phyloP scores from a whole-genome alignment of 1,140 invertebrate genomes.

The Drosophila sulfurigaster region DNA sequence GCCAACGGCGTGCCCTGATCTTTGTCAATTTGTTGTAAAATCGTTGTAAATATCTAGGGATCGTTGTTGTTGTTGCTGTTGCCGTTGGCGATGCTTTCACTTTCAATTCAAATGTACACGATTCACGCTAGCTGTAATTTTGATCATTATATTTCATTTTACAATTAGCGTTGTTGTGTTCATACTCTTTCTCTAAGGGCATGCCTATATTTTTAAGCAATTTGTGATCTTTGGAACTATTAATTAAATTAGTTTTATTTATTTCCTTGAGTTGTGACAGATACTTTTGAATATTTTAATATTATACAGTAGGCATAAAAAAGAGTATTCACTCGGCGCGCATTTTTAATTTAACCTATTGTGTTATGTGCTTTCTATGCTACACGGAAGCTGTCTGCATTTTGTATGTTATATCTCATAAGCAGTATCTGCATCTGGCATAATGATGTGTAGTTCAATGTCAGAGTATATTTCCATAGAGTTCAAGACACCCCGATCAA shows the following conservation, averaged over 20 bases:
- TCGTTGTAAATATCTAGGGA: not conserved
- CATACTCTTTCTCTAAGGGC: not conserved
- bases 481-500: slow-evolving; percentile 59
- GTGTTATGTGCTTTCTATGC: slow-evolving; percentile 2
- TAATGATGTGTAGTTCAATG: slow-evolving; percentile 68
- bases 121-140: slow-evolving; percentile 49
- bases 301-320: not conserved
- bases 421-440: slow-evolving; percentile 12
- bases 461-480: slow-evolving; percentile 46
- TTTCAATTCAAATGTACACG: slow-evolving; percentile 40
- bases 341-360: not conserved
- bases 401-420: slow-evolving; percentile 13
- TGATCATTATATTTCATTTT: slow-evolving; percentile 64
- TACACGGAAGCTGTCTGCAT: slow-evolving; percentile 30
- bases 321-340: not conserved
- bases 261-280: not conserved
- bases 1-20: not conserved
- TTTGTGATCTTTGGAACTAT: not conserved
- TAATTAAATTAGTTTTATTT: not conserved
- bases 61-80: slow-evolving; percentile 2
- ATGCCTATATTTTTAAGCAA: not conserved
- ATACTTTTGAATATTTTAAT: not conserved
- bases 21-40: slow-evolving; percentile 1
- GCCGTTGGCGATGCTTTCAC: slow-evolving; percentile 51
- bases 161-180: slow-evolving; percentile 32